A percentile compares a stretch with the other conserved stretches of the same genome.
Conservation (phyloP, 2,113 vertebrate genomes). For the Hippocampus abdominalis region DNA sequence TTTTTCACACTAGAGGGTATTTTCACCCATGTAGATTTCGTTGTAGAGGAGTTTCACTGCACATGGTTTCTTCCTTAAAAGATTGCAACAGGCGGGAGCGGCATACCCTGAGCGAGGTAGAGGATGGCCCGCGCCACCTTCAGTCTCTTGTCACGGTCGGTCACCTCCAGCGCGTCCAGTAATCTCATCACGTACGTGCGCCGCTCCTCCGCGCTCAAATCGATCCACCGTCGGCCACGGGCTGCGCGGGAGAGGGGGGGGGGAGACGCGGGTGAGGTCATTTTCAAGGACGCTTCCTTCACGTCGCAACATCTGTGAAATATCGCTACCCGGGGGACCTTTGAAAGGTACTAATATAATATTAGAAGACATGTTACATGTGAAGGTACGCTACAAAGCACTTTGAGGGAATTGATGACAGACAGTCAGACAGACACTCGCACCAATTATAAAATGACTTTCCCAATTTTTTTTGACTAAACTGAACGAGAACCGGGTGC, state of each 20-base stretch:
- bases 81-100: background rate
- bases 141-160: constrained; percentile 84
- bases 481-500: too few species aligned
- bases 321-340: background rate
- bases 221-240: constrained; percentile 79
- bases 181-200: constrained; percentile 86
- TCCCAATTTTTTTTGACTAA: too few species aligned
- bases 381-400: too few species aligned
- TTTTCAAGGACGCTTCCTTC: background rate
- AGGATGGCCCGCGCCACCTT: constrained; percentile 86
- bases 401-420: too few species aligned
- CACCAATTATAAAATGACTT: too few species aligned
- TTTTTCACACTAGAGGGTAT: too few species aligned
- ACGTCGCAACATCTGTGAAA: background rate
- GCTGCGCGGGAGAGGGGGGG: constrained; percentile 72
- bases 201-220: constrained; percentile 78
- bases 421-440: too few species aligned
- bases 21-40: too few species aligned
- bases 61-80: too few species aligned
- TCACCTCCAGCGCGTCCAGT: constrained; percentile 90
- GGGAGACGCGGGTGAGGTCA: background rate
- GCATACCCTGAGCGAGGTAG: constrained; percentile 89
- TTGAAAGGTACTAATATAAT: background rate
- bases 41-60: too few species aligned
- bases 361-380: too few species aligned